phyloP scores from a whole-genome alignment of 2,888 invertebrate genomes.

The Caenorhabditis doughertyi region DNA sequence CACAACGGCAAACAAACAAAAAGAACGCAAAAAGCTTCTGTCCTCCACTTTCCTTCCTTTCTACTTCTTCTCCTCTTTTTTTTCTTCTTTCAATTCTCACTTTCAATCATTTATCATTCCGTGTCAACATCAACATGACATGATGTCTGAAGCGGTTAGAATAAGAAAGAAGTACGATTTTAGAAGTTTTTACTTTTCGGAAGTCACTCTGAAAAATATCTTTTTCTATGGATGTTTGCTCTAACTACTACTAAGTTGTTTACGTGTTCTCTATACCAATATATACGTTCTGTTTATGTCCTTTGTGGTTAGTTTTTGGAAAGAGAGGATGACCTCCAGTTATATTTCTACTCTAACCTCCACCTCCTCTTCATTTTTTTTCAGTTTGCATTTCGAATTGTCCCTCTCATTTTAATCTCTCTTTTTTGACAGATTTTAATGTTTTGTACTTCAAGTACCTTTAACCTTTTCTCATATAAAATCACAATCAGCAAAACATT shows the following conservation, averaged over 20 bases:
- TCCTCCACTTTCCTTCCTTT: neutral
- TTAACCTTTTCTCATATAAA: constrained; percentile 2
- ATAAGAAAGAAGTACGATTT: constrained; percentile 21
- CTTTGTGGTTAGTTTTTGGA: constrained; percentile 8
- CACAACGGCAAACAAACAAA: constrained; percentile 27
- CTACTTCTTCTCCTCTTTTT: neutral
- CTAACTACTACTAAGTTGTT: constrained; percentile 23
- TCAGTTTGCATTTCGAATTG: constrained; percentile 26
- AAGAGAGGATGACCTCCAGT: constrained; percentile 41
- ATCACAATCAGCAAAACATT: neutral
- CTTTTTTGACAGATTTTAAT: constrained; percentile 23
- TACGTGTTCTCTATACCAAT: constrained; percentile 28
- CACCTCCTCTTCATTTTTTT: constrained; percentile 4
- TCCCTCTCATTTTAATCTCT: constrained; percentile 20
- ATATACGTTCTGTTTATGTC: constrained; percentile 31
- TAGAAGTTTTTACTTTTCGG: constrained; percentile 15
- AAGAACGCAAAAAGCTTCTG: constrained; percentile 39
- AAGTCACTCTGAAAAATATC: constrained; percentile 24
- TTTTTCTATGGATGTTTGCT: constrained; percentile 1
- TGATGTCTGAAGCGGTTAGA: constrained; percentile 31
- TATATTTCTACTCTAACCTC: constrained; percentile 4
- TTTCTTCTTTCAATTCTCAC: constrained; percentile 13
- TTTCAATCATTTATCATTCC: constrained; percentile 42
- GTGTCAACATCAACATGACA: constrained; percentile 36
- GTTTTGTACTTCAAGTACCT: constrained; percentile 24